Base-by-base conservation (phyloP, 2,797 vertebrate species). In the Melanotaenia maccullochi region DNA sequence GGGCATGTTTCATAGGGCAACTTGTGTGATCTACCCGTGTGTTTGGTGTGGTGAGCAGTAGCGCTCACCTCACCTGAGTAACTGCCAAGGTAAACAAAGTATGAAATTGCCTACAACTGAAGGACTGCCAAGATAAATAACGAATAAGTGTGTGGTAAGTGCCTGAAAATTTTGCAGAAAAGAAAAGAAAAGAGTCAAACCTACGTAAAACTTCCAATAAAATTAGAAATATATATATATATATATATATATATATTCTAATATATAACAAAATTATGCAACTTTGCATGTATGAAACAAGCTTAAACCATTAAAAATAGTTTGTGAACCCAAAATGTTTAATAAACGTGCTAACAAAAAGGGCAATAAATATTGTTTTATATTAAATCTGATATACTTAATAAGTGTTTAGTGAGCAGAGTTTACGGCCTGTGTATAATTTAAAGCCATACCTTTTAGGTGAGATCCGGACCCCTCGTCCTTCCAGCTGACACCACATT, bases 381-480 rank as follows among this genome's bases (percentile, higher is more conserved):
- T 22, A 3, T 30, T 4, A 18, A 44, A 8, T 20, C 0, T 30
- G 0, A 66, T 28, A 40, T 1, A 25, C 0, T 9, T 1, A 38
- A 35, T 9, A 9, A 18, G 7, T 18, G 24, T 14, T 32, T 49
- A 16, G 5, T 33, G 22, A 38, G 14, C 9, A n/a, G 3, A 28
- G 13, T 58, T 59, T 9, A 0, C 64, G 68, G 69, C 38, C 63
- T 76, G 1, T 35, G 0, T 68, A 1, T 35, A 73, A n/a, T 64
- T 67, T 36, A 44, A 25, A 18, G 38, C 3, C 91, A 35, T 95
- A 95, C 94, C 94, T 93, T 94, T 94, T 92, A 93, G 94, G 93
- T 94, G 94, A 94, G 93, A 94, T 93, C 93, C 93, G 93, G 93
- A 94, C 95, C 93, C 84, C 91, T 81, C 92, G 94, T 93, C 90